Evolutionary conservation across 1,140 invertebrate species (phyloP).

Genomic region (Diplogasteroides magnus): DNA sequence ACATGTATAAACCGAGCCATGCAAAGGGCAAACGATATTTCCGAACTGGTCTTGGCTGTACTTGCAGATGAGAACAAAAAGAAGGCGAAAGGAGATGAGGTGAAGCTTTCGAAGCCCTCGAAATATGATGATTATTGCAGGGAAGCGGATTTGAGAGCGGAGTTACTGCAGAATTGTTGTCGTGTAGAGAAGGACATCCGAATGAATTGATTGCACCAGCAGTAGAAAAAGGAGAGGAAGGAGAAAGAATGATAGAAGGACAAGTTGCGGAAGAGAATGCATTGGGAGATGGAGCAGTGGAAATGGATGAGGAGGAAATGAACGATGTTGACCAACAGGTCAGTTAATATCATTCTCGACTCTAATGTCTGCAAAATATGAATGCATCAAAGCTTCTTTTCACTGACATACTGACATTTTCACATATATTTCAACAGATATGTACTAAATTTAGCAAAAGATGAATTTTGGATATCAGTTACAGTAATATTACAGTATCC

Average conservation of each 20-base stretch:
- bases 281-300: slow-evolving; percentile 1
- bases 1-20: slow-evolving; percentile 71
- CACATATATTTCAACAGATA: too few species aligned
- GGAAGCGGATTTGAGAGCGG: slow-evolving; percentile 6
- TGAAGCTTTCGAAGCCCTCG: too few species aligned
- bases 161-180: slow-evolving; percentile 10
- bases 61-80: slow-evolving; percentile 68
- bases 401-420: too few species aligned
- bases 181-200: slow-evolving; percentile 10
- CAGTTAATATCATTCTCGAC: background rate
- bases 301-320: slow-evolving; percentile 10
- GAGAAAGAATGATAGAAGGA: background rate
- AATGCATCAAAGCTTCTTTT: too few species aligned
- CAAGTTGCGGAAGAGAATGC: slow-evolving; percentile 2
- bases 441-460: too few species aligned
- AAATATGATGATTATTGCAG: slow-evolving; percentile 45
- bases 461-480: too few species aligned
- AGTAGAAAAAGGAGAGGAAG: background rate
- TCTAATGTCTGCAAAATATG: background rate
- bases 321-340: background rate
- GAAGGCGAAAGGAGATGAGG: slow-evolving; percentile 56
- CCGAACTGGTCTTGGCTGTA: slow-evolving; percentile 69
- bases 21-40: slow-evolving; percentile 67
- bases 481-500: too few species aligned
- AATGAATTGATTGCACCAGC: slow-evolving; percentile 15